phyloP scores from a whole-genome alignment of 2,888 invertebrate species.

The Lepas anatifera region DNA sequence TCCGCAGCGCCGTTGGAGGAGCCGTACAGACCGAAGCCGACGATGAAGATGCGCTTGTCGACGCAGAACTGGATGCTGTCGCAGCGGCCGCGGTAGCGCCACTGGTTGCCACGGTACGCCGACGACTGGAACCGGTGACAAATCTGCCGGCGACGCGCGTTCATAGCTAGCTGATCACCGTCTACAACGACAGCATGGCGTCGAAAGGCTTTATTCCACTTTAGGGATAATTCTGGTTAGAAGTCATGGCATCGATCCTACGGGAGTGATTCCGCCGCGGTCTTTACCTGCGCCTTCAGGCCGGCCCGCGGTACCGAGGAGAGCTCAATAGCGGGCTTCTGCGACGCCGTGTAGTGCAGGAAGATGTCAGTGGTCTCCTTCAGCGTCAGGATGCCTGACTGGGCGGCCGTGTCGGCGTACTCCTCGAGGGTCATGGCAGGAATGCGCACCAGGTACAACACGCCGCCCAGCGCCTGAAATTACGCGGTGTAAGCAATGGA shows the following conservation, averaged over 20 bases:
- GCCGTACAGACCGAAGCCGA: constrained; percentile 90
- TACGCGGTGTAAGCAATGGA: too few relatives aligned
- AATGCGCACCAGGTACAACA: constrained; percentile 76
- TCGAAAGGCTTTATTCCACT: too few relatives aligned
- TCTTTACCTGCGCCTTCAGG: constrained; percentile 65
- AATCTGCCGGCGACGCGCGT: constrained; percentile 51
- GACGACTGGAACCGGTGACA: constrained; percentile 94
- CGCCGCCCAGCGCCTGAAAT: constrained; percentile 41
- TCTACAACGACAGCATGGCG: too few relatives aligned
- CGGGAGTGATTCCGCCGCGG: too few relatives aligned
- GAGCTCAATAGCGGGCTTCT: constrained; percentile 68
- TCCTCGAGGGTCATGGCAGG: constrained; percentile 89
- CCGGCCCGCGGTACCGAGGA: constrained; percentile 72
- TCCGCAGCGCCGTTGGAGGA: constrained; percentile 92
- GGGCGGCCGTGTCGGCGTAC: constrained; percentile 90
- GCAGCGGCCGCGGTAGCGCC: constrained; percentile 91
- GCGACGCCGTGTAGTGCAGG: constrained; percentile 78
- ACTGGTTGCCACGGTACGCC: constrained; percentile 91
- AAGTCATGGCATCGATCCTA: too few relatives aligned
- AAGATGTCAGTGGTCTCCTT: constrained; percentile 93
- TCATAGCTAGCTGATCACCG: too few relatives aligned
- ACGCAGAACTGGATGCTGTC: constrained; percentile 96
- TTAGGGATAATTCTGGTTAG: too few relatives aligned
- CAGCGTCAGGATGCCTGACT: constrained; percentile 77
- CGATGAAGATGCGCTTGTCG: constrained; percentile 87